Conservation (phyloP, 2,113 vertebrate species). For the Petaurus breviceps region DNA sequence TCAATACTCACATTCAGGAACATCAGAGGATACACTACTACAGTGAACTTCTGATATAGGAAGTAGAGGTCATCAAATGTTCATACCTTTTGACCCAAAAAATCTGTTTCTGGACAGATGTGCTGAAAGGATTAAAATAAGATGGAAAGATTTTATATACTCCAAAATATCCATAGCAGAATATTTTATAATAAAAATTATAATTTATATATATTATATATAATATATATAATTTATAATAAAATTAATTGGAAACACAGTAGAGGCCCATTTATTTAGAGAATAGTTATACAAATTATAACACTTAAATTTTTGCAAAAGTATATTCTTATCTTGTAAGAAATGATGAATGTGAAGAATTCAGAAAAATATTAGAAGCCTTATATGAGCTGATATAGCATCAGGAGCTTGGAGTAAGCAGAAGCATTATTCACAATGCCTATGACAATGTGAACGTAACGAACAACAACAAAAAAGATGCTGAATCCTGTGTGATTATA, state of each 20-base stretch:
- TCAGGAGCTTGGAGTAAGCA: background rate
- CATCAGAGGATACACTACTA: conserved; percentile 60
- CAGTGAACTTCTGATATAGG: conserved; percentile 57
- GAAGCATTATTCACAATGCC: background rate
- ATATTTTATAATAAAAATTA: no score
- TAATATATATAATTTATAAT: no score
- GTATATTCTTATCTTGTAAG: background rate
- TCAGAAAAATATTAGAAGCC: background rate
- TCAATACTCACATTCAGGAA: conserved; percentile 58
- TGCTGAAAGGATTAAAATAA: background rate
- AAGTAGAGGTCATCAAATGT: conserved; percentile 70
- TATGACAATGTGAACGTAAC: background rate
- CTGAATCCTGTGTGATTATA: background rate
- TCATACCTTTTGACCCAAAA: conserved; percentile 49
- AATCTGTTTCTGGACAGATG: background rate
- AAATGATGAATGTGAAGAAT: background rate
- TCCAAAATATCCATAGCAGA: background rate
- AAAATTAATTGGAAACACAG: background rate
- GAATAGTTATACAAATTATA: background rate
- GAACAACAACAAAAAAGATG: background rate
- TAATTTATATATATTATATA: no score
- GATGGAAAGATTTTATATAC: background rate
- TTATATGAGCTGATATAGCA: background rate
- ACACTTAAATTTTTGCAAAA: background rate
- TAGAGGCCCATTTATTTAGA: background rate